Conservation (phyloP, 2,888 invertebrate species). For the Rhamnusium bicolor region DNA sequence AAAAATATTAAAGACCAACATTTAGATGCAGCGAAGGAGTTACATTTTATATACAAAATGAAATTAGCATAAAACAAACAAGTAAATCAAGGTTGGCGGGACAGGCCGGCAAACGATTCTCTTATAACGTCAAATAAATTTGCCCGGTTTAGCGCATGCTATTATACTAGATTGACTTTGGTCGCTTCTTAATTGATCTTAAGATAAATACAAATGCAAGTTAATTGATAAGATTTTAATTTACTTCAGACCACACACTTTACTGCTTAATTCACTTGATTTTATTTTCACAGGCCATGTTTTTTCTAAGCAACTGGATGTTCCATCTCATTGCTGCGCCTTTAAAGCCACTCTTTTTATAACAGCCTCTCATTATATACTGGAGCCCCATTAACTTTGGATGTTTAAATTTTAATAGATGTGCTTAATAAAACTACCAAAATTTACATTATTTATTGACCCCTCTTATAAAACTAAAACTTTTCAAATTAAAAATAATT, state of each 20-base stretch:
- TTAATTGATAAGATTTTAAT: constrained; percentile 46
- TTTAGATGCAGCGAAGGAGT: constrained; percentile 49
- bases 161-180: constrained; percentile 41
- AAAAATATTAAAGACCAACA: constrained; percentile 48
- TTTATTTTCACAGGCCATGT: constrained; percentile 31
- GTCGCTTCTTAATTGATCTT: constrained; percentile 41
- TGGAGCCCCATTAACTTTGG: neutral
- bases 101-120: constrained; percentile 35
- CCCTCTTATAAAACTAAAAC: neutral
- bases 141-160: constrained; percentile 41
- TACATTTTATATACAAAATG: constrained; percentile 57
- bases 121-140: constrained; percentile 39
- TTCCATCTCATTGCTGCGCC: neutral
- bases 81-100: constrained; percentile 57
- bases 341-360: neutral
- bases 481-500: neutral
- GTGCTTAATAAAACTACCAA: constrained; percentile 5
- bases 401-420: constrained; percentile 8
- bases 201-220: constrained; percentile 44
- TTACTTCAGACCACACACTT: constrained; percentile 43
- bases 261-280: constrained; percentile 7
- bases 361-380: neutral
- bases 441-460: constrained; percentile 11
- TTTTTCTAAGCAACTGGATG: constrained; percentile 11
- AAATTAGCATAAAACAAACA: constrained; percentile 61